phyloP scores from a whole-genome alignment of 1,140 invertebrate genomes.

The Camponotus vicinus region DNA sequence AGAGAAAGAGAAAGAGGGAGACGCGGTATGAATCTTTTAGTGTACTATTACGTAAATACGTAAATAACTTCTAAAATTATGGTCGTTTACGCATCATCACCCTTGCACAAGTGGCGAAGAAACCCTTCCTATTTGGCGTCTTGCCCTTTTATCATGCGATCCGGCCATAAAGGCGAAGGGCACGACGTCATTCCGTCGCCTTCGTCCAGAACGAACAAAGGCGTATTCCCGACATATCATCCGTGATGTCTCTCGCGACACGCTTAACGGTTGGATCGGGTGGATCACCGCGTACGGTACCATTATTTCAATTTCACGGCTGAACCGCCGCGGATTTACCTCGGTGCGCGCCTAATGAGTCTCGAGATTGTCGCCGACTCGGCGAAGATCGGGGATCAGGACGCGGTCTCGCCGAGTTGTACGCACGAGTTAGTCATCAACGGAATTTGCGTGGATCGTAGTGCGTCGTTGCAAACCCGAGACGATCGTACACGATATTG shows the following conservation, averaged over 20 bases:
- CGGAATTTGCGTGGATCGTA: conserved; percentile 48
- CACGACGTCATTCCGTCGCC: neutral
- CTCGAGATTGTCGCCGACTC: conserved; percentile 63
- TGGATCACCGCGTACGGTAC: conserved; percentile 40
- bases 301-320: conserved; percentile 78
- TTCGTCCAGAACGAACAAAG: conserved; percentile 20
- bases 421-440: conserved; percentile 70
- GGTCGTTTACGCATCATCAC: neutral
- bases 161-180: neutral
- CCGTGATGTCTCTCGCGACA: conserved; percentile 46
- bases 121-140: neutral
- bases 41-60: neutral
- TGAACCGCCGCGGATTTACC: conserved; percentile 67
- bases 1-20: too few relatives aligned
- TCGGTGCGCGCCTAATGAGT: conserved; percentile 73
- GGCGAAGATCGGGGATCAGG: conserved; percentile 57
- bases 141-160: neutral
- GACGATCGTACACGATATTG: conserved; percentile 9
- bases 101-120: neutral
- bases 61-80: neutral
- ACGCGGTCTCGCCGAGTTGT: conserved; percentile 10
- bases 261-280: conserved; percentile 59
- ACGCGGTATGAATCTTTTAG: neutral
- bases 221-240: conserved; percentile 13
- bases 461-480: conserved; percentile 42